phyloP scores from a whole-genome alignment of 2,113 vertebrate species.

The Trinectes maculatus region DNA sequence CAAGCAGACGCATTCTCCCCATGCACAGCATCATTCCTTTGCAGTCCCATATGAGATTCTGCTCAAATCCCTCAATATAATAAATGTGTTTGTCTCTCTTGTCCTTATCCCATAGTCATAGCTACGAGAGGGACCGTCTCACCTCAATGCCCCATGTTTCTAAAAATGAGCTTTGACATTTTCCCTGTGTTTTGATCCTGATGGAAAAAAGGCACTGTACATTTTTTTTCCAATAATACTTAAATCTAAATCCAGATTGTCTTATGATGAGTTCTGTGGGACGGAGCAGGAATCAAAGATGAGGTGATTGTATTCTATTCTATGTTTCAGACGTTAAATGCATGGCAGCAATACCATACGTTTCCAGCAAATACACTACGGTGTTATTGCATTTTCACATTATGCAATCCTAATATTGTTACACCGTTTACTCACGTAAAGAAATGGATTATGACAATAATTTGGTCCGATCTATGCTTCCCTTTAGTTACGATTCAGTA shows the following conservation, averaged over 20 bases:
- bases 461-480: not conserved
- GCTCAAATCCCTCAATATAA: conserved; percentile 39
- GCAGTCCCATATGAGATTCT: conserved; percentile 32
- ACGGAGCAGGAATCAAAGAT: not conserved
- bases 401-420: not conserved
- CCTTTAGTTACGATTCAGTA: not conserved
- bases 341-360: not conserved
- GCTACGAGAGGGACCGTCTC: conserved; percentile 45
- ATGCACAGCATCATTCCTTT: conserved; percentile 19
- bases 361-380: not conserved
- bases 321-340: conserved; percentile 3
- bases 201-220: conserved; percentile 18
- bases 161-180: conserved; percentile 57
- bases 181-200: conserved; percentile 23
- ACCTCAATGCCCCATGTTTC: conserved; percentile 67
- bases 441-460: not conserved
- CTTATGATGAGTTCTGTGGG: conserved; percentile 9
- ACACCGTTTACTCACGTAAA: not conserved
- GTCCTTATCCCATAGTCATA: conserved; percentile 53
- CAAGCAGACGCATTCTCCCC: conserved; percentile 18
- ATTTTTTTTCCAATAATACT: conserved; percentile 38
- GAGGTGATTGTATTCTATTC: conserved; percentile 2
- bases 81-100: conserved; percentile 38
- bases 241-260: conserved; percentile 30
- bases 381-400: not conserved